Evolutionary conservation across 2,113 vertebrate genomes (phyloP).

Genomic region (Brienomyrus longianalis): DNA sequence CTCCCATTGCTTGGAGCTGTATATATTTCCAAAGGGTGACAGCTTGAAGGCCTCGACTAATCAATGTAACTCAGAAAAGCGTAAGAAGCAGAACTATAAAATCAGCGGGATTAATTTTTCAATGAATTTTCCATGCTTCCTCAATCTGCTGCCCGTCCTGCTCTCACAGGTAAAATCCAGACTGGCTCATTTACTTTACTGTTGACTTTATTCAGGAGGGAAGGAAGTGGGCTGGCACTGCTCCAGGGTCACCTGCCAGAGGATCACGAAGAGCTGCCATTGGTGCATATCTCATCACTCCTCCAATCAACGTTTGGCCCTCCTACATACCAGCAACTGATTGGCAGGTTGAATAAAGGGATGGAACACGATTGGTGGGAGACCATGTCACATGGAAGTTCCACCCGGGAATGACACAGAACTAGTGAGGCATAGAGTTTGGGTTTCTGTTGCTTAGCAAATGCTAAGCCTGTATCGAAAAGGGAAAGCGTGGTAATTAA

Average conservation of each 20-base stretch:
- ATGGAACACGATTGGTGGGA: neutral
- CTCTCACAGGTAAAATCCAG: neutral
- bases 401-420: neutral
- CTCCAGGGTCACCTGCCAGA: neutral
- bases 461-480: neutral
- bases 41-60: neutral
- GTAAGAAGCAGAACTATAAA: neutral
- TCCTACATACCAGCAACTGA: neutral
- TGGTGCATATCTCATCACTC: neutral
- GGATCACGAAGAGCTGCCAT: neutral
- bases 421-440: neutral
- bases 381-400: neutral
- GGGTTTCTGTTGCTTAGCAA: neutral
- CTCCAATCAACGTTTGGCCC: neutral
- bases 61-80: neutral
- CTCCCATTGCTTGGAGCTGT: neutral
- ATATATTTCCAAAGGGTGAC: neutral
- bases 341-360: neutral
- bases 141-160: neutral
- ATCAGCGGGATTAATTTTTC: neutral
- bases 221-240: neutral
- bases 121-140: neutral
- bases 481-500: neutral
- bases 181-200: neutral
- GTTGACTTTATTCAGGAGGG: neutral